Evolutionary conservation across 2,888 invertebrate genomes (phyloP).

Genomic region (Gymnoscelis rufifasciata): DNA sequence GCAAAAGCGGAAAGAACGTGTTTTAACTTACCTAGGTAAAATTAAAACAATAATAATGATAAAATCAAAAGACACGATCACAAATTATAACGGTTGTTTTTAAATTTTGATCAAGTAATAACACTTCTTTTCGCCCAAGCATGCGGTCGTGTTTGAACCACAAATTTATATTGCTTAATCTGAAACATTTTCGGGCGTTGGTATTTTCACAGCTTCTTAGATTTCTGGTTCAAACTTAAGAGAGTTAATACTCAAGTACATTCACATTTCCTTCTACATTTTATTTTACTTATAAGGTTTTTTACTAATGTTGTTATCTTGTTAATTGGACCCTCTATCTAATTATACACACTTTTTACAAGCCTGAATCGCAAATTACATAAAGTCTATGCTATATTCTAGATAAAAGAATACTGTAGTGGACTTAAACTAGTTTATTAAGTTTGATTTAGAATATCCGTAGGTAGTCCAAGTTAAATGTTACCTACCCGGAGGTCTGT

Average conservation of each 20-base stretch:
- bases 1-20: constrained; percentile 78
- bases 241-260: constrained; percentile 42
- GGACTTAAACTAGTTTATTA: too few relatives aligned
- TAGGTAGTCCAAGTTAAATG: too few relatives aligned
- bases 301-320: too few relatives aligned
- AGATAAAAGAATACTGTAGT: too few relatives aligned
- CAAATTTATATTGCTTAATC: constrained; percentile 26
- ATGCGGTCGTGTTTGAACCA: constrained; percentile 72
- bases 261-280: constrained; percentile 35
- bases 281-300: too few relatives aligned
- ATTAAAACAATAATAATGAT: constrained; percentile 60
- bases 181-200: background rate
- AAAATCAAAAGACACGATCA: constrained; percentile 63
- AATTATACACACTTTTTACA: too few relatives aligned
- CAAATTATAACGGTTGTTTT: constrained; percentile 51
- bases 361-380: too few relatives aligned
- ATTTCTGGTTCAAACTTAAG: constrained; percentile 58
- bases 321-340: too few relatives aligned
- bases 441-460: too few relatives aligned
- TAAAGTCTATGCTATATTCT: too few relatives aligned
- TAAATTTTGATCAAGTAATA: constrained; percentile 34
- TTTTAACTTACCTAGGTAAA: constrained; percentile 62
- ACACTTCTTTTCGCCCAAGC: constrained; percentile 76
- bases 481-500: too few relatives aligned
- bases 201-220: background rate